Evolutionary conservation across 2,888 invertebrate species (phyloP).

Genomic region (Acanthosepion esculentum): DNA sequence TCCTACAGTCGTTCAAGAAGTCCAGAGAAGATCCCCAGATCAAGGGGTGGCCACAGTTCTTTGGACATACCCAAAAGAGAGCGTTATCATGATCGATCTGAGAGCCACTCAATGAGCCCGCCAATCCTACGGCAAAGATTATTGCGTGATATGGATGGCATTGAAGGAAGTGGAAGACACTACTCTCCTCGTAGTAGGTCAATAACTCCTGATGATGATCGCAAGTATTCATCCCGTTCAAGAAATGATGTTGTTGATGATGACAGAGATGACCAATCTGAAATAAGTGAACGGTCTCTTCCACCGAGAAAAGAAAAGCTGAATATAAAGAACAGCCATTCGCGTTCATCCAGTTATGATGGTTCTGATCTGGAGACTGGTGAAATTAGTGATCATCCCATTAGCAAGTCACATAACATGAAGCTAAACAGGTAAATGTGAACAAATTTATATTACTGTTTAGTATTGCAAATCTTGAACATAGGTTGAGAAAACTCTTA

Average conservation of each 20-base stretch:
- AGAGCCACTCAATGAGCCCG: conserved; percentile 38
- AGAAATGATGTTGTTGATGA: conserved; percentile 15
- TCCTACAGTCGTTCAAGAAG: conserved; percentile 38
- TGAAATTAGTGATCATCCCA: conserved; percentile 39
- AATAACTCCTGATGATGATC: conserved; percentile 13
- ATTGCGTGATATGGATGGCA: conserved; percentile 35
- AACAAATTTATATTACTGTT: background rate
- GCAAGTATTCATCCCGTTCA: conserved; percentile 41
- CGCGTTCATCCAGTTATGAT: conserved; percentile 37
- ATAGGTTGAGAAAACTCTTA: too few relatives aligned
- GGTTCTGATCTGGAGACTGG: conserved; percentile 39
- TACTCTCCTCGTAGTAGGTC: conserved; percentile 2
- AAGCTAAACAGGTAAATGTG: conserved; percentile 34
- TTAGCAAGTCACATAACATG: conserved; percentile 35
- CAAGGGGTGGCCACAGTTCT: conserved; percentile 39
- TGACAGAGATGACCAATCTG: background rate
- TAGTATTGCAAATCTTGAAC: background rate
- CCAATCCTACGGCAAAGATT: conserved; percentile 34
- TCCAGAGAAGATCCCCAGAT: conserved; percentile 42
- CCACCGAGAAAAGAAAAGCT: conserved; percentile 34
- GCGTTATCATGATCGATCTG: background rate
- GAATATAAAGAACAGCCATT: conserved; percentile 39
- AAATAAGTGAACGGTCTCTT: conserved; percentile 36
- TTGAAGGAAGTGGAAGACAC: background rate
- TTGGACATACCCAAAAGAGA: conserved; percentile 23